Evolutionary conservation across 2,888 invertebrate species (phyloP), one percentile per base, ranked within the genome.

Genomic region (Macrosiphum euphorbiae): DNA sequence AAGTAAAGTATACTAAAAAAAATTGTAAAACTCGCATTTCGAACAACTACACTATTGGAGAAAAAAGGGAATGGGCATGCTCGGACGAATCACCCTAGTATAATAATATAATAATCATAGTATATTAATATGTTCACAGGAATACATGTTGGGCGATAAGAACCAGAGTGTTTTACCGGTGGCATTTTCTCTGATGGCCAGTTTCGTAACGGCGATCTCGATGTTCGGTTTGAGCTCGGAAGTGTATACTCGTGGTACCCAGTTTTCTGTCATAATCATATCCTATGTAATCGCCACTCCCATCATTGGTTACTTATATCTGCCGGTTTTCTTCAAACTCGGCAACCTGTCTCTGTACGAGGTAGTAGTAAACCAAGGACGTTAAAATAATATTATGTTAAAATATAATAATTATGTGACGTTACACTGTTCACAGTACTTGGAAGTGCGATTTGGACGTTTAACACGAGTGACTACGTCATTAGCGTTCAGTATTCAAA

Each of bases 161-260:
- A 98, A 97, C 94, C 98, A 98, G 97, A 97, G 97, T 11, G 96
- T 98, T 95, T 95, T 96, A 13, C 98, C 98, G 0, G 98, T 99
- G 0, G 98, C 98, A 7, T 98, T 98, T 95, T 98, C 98, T 3
- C 96, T 99, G 94, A 98, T 98, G 98, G 98, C 98, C n/a, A 98
- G 98, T 85, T 98, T 98, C 95, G 98, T 99, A 97, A 98, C 98
- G 0, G 98, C 98, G 52, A 97, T 99, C 92, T 98, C 98, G 0
- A 96, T 99, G 87, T 96, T 99, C 28, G 99, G 99, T 35, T 98
- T 98, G 4, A 98, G 98, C 58, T 97, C 98, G 91, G 99, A 99
- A 96, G 98, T 97, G 95, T 99, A 98, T 96, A 97, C 97, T 95
- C 98, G 97, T 95, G 98, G 98, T 91, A 97, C 98, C 95, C 97